phyloP scores from a whole-genome alignment of 2,888 invertebrate genomes.

The Reticulitermes lucifugus region DNA sequence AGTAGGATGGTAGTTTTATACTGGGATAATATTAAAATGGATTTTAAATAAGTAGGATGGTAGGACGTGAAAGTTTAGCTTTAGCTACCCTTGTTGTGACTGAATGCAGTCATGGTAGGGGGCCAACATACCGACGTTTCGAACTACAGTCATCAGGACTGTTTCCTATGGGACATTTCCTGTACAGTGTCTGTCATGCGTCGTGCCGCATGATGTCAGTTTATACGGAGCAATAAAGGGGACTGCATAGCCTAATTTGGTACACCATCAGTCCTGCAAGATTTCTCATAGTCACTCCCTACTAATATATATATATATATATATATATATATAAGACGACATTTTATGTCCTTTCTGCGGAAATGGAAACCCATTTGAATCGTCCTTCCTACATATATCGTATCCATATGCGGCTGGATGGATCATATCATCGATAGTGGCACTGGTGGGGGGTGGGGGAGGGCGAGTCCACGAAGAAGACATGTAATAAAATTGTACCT shows the following conservation, averaged over 20 bases:
- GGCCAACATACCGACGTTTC: too few species aligned
- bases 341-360: constrained; percentile 50
- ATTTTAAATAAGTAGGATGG: too few species aligned
- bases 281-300: constrained; percentile 14
- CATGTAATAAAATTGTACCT: constrained; percentile 15
- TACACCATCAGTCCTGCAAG: constrained; percentile 29
- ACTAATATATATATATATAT: constrained; percentile 34
- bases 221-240: not conserved
- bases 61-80: too few species aligned
- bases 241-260: not conserved
- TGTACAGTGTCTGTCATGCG: not conserved
- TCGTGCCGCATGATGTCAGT: not conserved
- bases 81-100: too few species aligned
- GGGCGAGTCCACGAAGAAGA: not conserved
- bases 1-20: too few species aligned
- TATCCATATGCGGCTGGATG: not conserved
- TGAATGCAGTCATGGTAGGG: too few species aligned
- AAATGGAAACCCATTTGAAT: constrained; percentile 52
- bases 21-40: too few species aligned
- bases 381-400: not conserved
- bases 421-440: constrained; percentile 24
- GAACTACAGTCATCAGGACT: too few species aligned
- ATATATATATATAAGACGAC: constrained; percentile 42
- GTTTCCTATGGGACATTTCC: too few species aligned
- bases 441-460: not conserved